These are phyloP conservation scores for Brachyalestes nurse DNA, from an alignment of 2,797 vertebrate species.

Conservation along the genomic window DNA sequence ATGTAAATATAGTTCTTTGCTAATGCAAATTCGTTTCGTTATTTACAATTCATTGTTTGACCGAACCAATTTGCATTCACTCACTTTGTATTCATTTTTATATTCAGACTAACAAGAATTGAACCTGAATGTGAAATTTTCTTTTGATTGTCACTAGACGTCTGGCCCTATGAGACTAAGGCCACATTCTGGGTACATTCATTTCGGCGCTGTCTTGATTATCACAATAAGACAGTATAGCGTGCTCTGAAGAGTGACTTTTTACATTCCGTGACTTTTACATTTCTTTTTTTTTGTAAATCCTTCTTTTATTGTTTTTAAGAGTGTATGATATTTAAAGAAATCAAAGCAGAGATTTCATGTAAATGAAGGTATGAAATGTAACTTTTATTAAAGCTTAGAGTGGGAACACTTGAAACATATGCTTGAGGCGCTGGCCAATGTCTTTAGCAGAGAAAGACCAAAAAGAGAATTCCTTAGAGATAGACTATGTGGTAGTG, in stretches of 20 bases:
- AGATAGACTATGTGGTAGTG: constrained; percentile 17
- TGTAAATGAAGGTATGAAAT: not conserved
- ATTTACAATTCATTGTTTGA: not conserved
- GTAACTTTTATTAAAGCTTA: not conserved
- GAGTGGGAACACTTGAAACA: not conserved
- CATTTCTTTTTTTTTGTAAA: too few relatives aligned
- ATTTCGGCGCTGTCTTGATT: not conserved
- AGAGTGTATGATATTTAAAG: too few relatives aligned
- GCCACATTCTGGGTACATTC: not conserved
- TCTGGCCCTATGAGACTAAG: too few relatives aligned
- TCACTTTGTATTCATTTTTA: not conserved
- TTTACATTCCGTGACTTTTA: too few relatives aligned
- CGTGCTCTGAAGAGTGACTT: not conserved
- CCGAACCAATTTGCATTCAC: not conserved
- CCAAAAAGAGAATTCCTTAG: not conserved
- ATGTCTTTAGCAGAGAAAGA: constrained; percentile 17
- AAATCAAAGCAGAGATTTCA: not conserved
- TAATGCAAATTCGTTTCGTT: not conserved
- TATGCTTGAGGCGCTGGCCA: not conserved
- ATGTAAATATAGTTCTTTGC: not conserved
- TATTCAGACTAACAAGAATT: not conserved
- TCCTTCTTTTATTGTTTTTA: too few relatives aligned
- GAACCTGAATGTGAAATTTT: too few relatives aligned
- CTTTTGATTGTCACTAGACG: too few relatives aligned
- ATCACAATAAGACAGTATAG: not conserved